phyloP scores from a whole-genome alignment of 2,113 vertebrate genomes.

The Larimichthys polyactis region DNA sequence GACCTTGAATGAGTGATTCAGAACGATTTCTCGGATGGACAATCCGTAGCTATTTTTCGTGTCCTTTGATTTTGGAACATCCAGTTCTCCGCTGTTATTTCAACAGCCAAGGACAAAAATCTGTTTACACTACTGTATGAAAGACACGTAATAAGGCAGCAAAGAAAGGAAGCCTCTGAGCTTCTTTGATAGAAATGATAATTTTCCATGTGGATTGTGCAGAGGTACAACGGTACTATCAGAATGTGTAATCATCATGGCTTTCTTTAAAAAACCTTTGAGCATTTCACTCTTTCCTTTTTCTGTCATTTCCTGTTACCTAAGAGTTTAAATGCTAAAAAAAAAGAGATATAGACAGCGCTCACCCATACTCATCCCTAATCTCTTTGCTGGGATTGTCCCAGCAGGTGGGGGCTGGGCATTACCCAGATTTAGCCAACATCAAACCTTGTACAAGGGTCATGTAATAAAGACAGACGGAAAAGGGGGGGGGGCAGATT shows the following conservation, averaged over 20 bases:
- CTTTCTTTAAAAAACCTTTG: background rate
- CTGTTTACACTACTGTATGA: slow-evolving; percentile 7
- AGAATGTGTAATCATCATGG: background rate
- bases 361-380: background rate
- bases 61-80: slow-evolving; percentile 56
- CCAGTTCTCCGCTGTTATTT: slow-evolving; percentile 36
- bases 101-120: slow-evolving; percentile 44
- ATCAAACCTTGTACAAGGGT: slow-evolving; percentile 7
- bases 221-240: background rate
- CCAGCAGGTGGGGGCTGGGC: slow-evolving; percentile 14
- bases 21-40: background rate
- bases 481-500: slow-evolving; percentile 11
- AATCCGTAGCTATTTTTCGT: background rate
- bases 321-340: too few relatives aligned
- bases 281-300: background rate
- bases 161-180: background rate
- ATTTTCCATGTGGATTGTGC: background rate
- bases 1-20: slow-evolving; percentile 12
- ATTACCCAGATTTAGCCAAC: slow-evolving; percentile 9
- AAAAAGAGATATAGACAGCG: background rate
- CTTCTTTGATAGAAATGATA: slow-evolving; percentile 11
- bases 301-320: background rate
- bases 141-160: background rate
- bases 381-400: slow-evolving; percentile 40
- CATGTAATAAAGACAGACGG: slow-evolving; percentile 16